Percentiles rank a stretch among this genome's conserved stretches.
phyloP scores from a whole-genome alignment of 2,888 invertebrate genomes.

The Achlya flavicornis region DNA sequence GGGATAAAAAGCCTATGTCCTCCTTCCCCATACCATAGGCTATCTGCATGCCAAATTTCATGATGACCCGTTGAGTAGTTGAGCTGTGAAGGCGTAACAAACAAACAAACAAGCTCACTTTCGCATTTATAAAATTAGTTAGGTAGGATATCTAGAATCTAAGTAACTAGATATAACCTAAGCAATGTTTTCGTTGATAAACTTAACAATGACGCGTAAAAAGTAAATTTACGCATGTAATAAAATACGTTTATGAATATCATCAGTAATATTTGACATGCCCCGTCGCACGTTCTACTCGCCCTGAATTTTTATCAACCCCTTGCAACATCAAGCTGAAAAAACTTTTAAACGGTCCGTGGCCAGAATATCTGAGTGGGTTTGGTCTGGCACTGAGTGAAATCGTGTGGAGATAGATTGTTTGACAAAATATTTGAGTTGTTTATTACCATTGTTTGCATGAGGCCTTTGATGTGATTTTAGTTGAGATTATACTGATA shows the following conservation, averaged over 20 bases:
- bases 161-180: too few relatives aligned
- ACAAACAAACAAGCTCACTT: too few relatives aligned
- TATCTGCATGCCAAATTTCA: too few relatives aligned
- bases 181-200: too few relatives aligned
- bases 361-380: constrained; percentile 26
- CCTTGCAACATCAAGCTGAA: constrained; percentile 29
- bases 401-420: constrained; percentile 26
- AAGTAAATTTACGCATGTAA: background rate
- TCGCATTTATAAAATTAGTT: too few relatives aligned
- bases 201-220: too few relatives aligned
- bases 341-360: constrained; percentile 26
- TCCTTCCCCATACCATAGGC: too few relatives aligned
- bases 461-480: constrained; percentile 19
- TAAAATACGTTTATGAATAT: constrained; percentile 4
- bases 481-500: background rate
- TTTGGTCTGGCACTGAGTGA: constrained; percentile 23
- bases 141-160: too few relatives aligned
- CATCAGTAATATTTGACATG: constrained; percentile 3
- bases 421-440: constrained; percentile 33
- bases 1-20: too few relatives aligned
- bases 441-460: constrained; percentile 14
- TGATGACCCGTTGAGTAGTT: too few relatives aligned
- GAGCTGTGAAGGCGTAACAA: too few relatives aligned
- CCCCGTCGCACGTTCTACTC: background rate
- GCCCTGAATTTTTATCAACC: constrained; percentile 17